Base-by-base conservation (phyloP, 2,888 invertebrate genomes). In the Lucinisca nassula region DNA sequence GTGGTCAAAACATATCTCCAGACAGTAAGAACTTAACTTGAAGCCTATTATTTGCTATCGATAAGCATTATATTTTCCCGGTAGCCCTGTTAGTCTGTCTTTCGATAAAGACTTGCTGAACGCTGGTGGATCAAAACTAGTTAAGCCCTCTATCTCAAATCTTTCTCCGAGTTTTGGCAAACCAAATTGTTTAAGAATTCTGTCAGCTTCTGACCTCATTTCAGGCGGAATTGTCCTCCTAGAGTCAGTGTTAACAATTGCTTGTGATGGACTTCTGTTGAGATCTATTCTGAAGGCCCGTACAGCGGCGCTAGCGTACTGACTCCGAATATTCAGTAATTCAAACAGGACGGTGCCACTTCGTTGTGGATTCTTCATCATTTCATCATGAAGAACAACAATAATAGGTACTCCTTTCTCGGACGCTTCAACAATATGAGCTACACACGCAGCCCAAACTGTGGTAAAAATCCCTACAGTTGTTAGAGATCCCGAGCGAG, bases 81-180 rank as follows among this genome's bases (percentile, higher is more conserved):
- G 67, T 1, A 67, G 67, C 4, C 67, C 67, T 21, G 35, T 67
- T 10, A 77, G 38, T 75, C 81, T 81, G 38, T 92, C 91, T 72
- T 87, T 83, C 10, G 92, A 88, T 79, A 88, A 73, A 17, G 85
- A 79, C 58, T 92, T 88, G 27, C 79, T 85, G 45, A 92, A 92
- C 55, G 90, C 90, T 40, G 90, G 88, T 17, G 92, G 88, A 32
- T 93, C 93, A 78, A 92, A 91, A 58, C 83, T 91, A 4, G 90
- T 75, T 4, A 95, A 79, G 0, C 94, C 94, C 1, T 93, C 91
- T 35, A 94, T 85, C 85, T 94, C 94, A 84, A 92, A 92, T 61
- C 94, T 81, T 82, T 95, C 95, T 3, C 94, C 95, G 8, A 95
- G 84, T 79, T 93, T 94, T 49, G 94, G 93, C 49, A 95, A 92